Base-by-base conservation (phyloP, 2,888 invertebrate genomes). In the Tholera decimalis region DNA sequence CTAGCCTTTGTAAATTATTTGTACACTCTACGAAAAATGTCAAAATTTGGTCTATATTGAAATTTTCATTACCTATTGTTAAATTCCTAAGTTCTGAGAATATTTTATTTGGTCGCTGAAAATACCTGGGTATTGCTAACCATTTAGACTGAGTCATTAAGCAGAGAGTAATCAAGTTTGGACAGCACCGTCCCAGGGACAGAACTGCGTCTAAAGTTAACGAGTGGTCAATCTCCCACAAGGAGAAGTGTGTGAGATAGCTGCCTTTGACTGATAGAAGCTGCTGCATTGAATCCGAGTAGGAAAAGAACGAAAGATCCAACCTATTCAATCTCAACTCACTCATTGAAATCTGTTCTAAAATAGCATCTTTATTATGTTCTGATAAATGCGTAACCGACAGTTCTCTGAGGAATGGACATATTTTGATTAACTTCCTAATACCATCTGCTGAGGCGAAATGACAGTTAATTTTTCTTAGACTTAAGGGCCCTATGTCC, bases 251-350 rank as follows among this genome's bases (percentile, higher is more conserved):
- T 49, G 95, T 94, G 61, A 96, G 87, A 81, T 93, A 92, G 51
- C 71, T 82, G 4, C 96, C 96, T 86, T 95, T 95, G 3, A 91
- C 83, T 2, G 82, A 77, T 44, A 95, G 77, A 51, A 95, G 90
- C 30, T 90, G 88, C 60, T 91, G 89, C 88, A 95, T 89, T 1
- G 94, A 89, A 68, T 91, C 87, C 39, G 93, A 88, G 70, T 89
- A 95, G 53, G 94, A 91, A 82, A 95, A 95, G 86, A 95, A 96
- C 1, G 95, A 94, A 67, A 95, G 87, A 82, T 94, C 91, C 65
- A 96, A 84, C 66, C 90, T 88, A 63, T 83, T 85, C 43, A 96
- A 85, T 54, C 88, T 86, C 46, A 94, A 85, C 47, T 93, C 91
- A 72, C 95, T 95, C 18, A 80, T 69, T 1, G 91, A 84, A 33